Evolutionary conservation across 2,888 invertebrate genomes (phyloP).

Genomic region (Sipunculus nudus): DNA sequence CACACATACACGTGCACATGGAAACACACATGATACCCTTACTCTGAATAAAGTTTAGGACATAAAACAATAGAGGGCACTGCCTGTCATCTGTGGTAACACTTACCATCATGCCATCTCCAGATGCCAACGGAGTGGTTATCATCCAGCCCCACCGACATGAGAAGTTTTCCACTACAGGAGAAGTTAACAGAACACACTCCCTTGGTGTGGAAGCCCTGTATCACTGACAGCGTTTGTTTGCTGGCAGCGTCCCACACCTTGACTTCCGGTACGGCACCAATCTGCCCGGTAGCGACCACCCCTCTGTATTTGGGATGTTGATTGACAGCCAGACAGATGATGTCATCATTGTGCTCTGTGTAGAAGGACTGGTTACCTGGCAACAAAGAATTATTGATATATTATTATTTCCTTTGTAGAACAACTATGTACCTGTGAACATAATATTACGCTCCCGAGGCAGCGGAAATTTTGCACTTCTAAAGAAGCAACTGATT

Average conservation of each 20-base stretch:
- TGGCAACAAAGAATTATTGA: constrained; percentile 45
- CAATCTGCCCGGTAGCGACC: constrained; percentile 66
- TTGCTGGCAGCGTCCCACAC: constrained; percentile 63
- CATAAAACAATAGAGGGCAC: too few relatives aligned
- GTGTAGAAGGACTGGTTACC: constrained; percentile 65
- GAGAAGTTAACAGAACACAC: constrained; percentile 66
- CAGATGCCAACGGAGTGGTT: constrained; percentile 62
- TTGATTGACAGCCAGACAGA: constrained; percentile 64
- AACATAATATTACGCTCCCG: too few relatives aligned
- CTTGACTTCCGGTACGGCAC: constrained; percentile 59
- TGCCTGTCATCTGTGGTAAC: too few relatives aligned
- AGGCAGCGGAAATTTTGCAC: too few relatives aligned
- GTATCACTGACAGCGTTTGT: constrained; percentile 60
- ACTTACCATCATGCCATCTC: constrained; percentile 66
- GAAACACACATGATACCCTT: too few relatives aligned
- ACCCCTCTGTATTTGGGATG: constrained; percentile 63
- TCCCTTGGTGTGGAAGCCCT: constrained; percentile 55
- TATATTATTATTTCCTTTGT: not conserved
- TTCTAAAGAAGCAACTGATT: too few relatives aligned
- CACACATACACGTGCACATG: too few relatives aligned
- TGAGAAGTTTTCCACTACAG: constrained; percentile 63
- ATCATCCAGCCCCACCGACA: constrained; percentile 62
- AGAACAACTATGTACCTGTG: not conserved
- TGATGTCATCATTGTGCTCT: constrained; percentile 66
- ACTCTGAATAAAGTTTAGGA: too few relatives aligned